A percentile compares a stretch with the other conserved stretches of the same genome.
Evolutionary conservation across 2,797 vertebrate genomes (phyloP).

Genomic region (Todus mexicanus): DNA sequence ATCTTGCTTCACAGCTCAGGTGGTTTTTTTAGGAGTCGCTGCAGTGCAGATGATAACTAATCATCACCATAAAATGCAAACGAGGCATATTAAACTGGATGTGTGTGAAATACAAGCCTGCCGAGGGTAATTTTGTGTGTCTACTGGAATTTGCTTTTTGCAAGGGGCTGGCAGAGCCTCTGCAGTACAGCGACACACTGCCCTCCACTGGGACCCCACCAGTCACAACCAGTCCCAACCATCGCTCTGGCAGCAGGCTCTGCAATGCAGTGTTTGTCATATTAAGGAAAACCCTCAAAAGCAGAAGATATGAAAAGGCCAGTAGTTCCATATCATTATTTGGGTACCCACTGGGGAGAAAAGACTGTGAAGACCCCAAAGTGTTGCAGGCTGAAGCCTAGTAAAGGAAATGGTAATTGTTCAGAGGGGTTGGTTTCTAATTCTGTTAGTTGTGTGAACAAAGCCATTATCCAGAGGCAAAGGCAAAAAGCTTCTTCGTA

Average conservation of each 20-base stretch:
- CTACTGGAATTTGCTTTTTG: background rate
- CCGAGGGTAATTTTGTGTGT: background rate
- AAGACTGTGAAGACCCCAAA: background rate
- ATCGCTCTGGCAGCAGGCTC: background rate
- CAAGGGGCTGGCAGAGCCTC: background rate
- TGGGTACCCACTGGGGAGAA: background rate
- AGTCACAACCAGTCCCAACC: background rate
- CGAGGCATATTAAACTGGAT: background rate
- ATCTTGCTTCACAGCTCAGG: background rate
- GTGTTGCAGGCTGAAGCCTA: background rate
- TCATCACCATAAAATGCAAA: background rate
- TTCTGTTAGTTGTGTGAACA: background rate
- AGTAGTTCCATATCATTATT: background rate
- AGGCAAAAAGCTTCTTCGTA: background rate
- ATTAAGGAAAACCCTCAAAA: background rate
- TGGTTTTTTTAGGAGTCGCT: background rate
- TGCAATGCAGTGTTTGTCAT: background rate
- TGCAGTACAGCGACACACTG: background rate
- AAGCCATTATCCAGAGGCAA: background rate
- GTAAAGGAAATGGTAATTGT: background rate
- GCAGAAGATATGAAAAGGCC: background rate
- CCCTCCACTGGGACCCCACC: background rate
- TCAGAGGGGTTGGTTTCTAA: background rate
- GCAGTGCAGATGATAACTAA: background rate
- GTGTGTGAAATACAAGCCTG: background rate